Conservation (phyloP, 2,888 invertebrate species). For the Corbicula japonica region DNA sequence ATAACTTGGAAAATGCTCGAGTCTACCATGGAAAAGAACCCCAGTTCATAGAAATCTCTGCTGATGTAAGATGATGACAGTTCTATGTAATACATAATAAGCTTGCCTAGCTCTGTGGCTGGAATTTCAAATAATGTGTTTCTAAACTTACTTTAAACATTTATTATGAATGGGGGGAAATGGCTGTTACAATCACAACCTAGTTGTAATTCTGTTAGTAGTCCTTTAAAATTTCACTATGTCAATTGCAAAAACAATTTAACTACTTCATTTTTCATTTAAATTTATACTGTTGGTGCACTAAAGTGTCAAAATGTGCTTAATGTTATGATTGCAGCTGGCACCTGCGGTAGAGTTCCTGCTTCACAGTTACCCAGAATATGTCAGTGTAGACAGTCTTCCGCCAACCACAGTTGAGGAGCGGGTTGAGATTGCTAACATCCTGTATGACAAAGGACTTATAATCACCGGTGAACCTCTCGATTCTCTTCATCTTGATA, state of each 20-base stretch:
- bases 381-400: conserved; percentile 91
- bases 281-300: no score
- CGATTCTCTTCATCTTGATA: conserved; percentile 76
- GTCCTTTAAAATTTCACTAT: no score
- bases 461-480: conserved; percentile 91
- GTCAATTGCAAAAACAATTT: no score
- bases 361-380: conserved; percentile 92
- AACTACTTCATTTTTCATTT: no score
- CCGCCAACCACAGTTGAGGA: conserved; percentile 90
- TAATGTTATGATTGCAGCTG: conserved; percentile 87
- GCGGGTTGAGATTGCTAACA: conserved; percentile 90
- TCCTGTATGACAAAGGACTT: conserved; percentile 94
- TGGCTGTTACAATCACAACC: no score
- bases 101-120: no score
- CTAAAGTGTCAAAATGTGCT: no score
- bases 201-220: no score
- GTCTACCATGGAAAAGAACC: conserved; percentile 94
- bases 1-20: conserved; percentile 94
- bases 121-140: no score
- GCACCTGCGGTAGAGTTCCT: conserved; percentile 91
- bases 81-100: no score
- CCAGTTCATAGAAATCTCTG: conserved; percentile 92
- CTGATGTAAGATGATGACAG: conserved; percentile 88
- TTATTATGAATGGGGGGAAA: no score
- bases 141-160: no score